Evolutionary conservation across 2,888 invertebrate species (phyloP).

Genomic region (Heteropelma amictum): DNA sequence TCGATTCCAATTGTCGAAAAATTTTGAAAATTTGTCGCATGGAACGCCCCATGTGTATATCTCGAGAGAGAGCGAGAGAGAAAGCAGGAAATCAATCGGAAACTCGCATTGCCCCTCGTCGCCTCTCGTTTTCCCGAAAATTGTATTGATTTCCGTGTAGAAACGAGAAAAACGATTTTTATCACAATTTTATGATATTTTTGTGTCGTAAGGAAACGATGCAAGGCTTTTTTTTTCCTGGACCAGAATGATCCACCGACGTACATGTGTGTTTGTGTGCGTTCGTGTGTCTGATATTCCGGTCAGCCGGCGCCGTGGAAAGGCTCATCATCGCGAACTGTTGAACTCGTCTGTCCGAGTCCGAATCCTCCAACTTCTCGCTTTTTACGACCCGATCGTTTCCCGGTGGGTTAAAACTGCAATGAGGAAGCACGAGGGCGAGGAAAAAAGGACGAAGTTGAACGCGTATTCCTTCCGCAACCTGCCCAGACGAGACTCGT

Average conservation of each 20-base stretch:
- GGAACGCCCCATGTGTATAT: too few relatives aligned
- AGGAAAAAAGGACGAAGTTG: neutral
- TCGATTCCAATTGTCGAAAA: too few relatives aligned
- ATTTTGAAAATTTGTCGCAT: too few relatives aligned
- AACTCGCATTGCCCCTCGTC: too few relatives aligned
- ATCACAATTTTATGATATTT: constrained; percentile 22
- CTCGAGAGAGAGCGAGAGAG: too few relatives aligned
- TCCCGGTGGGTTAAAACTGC: constrained; percentile 5
- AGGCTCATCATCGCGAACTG: constrained; percentile 22
- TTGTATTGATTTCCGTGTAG: neutral
- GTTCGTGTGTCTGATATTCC: constrained; percentile 39
- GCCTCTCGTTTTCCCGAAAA: neutral
- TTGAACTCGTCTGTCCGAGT: neutral
- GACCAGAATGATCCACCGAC: constrained; percentile 25
- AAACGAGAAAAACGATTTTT: neutral
- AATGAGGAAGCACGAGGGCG: neutral
- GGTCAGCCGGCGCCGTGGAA: constrained; percentile 36
- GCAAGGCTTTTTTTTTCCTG: constrained; percentile 34
- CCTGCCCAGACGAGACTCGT: constrained; percentile 17
- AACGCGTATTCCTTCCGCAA: neutral
- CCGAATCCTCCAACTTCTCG: neutral
- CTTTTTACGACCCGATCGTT: constrained; percentile 49
- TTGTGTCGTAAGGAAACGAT: constrained; percentile 22
- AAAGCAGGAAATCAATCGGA: neutral
- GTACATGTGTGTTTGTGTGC: too few relatives aligned